phyloP scores from a whole-genome alignment of 2,888 invertebrate genomes.

The Cryptosula pallasiana region DNA sequence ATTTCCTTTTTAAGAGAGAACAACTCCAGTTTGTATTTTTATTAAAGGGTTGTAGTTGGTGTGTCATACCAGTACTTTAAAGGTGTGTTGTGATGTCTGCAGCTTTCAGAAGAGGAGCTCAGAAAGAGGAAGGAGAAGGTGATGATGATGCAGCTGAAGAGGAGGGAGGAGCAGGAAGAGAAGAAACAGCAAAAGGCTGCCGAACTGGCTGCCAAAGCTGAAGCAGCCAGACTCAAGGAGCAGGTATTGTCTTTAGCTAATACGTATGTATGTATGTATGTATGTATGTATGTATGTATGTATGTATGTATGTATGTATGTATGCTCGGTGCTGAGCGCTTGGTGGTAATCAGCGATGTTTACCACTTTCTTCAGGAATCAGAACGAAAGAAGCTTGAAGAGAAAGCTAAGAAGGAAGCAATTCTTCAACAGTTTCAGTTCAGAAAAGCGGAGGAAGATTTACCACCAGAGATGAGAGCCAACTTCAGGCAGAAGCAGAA shows the following conservation, averaged over 20 bases:
- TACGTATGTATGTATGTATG: background rate
- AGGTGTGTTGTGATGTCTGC: conserved; percentile 27
- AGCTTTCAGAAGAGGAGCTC: conserved; percentile 84
- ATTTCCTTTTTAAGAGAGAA: too few relatives aligned
- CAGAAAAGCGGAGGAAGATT: conserved; percentile 87
- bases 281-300: background rate
- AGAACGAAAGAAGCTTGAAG: conserved; percentile 72
- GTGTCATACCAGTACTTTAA: too few relatives aligned
- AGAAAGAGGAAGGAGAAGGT: conserved; percentile 86
- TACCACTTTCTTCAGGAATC: conserved; percentile 62
- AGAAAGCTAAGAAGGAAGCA: conserved; percentile 75
- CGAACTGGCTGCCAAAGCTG: conserved; percentile 66
- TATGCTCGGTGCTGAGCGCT: too few relatives aligned
- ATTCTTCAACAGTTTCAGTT: conserved; percentile 89
- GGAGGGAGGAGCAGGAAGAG: conserved; percentile 85
- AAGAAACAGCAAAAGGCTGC: conserved; percentile 76
- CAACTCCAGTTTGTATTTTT: too few relatives aligned
- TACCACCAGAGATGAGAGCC: conserved; percentile 54
- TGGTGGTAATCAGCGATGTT: too few relatives aligned
- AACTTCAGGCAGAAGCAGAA: conserved; percentile 28
- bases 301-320: too few relatives aligned
- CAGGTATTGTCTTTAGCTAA: conserved; percentile 27
- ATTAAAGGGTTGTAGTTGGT: too few relatives aligned
- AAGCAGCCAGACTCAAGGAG: conserved; percentile 34
- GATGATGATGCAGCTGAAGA: conserved; percentile 78